Percentiles rank a stretch among this genome's conserved stretches.
Evolutionary conservation across 2,113 vertebrate species (phyloP).

Genomic region (Phylloscopus whistleri): DNA sequence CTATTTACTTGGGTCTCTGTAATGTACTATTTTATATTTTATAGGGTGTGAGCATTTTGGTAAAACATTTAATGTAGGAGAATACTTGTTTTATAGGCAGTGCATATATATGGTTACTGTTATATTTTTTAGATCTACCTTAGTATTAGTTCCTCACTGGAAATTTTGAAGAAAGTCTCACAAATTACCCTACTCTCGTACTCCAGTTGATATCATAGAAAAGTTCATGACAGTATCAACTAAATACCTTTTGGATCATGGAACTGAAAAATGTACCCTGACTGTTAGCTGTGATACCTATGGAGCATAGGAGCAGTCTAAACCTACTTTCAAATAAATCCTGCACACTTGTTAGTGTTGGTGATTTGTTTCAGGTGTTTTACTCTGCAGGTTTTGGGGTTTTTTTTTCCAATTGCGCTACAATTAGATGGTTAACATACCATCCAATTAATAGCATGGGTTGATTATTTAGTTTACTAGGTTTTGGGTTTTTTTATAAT

Average conservation of each 20-base stretch:
- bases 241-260: background rate
- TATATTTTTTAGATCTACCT: background rate
- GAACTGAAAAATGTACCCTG: background rate
- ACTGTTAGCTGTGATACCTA: background rate
- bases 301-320: background rate
- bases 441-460: background rate
- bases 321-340: background rate
- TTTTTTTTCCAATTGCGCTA: background rate
- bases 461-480: background rate
- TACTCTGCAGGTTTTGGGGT: background rate
- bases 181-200: rapidly evolving
- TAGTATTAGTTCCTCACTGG: background rate
- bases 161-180: background rate
- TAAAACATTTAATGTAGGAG: background rate
- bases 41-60: background rate
- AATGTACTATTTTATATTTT: background rate
- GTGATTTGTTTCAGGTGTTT: background rate
- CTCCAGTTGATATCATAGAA: background rate
- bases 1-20: background rate
- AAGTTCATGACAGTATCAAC: background rate
- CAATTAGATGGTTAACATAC: background rate
- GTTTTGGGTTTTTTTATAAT: background rate
- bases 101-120: background rate
- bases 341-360: background rate
- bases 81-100: background rate